Conservation (phyloP, 2,113 vertebrate genomes). For the Theristicus caerulescens region DNA sequence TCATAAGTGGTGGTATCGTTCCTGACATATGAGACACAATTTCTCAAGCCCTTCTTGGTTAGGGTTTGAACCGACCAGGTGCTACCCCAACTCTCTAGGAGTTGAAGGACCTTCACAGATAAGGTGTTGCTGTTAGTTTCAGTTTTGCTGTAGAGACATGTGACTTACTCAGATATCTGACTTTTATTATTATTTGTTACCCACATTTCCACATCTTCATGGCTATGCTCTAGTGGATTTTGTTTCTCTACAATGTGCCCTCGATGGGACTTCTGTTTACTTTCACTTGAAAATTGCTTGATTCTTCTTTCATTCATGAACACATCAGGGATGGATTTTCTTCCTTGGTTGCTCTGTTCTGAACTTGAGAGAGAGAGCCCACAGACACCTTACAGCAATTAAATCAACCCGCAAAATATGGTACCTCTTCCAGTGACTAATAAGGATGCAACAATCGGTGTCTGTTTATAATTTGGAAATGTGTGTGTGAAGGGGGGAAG, state of each 20-base stretch:
- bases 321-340: slow-evolving; percentile 4
- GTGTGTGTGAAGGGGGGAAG: background rate
- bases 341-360: slow-evolving; percentile 8
- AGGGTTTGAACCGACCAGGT: slow-evolving; percentile 29
- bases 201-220: background rate
- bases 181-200: background rate
- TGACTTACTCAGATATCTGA: background rate
- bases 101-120: slow-evolving; percentile 52
- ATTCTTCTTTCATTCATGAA: background rate
- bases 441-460: background rate
- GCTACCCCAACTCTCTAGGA: slow-evolving; percentile 49
- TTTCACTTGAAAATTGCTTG: slow-evolving; percentile 7
- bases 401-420: background rate
- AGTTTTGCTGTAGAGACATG: slow-evolving; percentile 23
- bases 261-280: background rate
- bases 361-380: background rate
- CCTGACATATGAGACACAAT: background rate
- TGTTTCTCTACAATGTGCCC: background rate
- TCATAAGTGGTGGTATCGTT: background rate
- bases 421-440: background rate
- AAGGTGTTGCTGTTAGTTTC: slow-evolving; percentile 45
- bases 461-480: background rate
- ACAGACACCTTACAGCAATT: background rate
- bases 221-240: background rate
- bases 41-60: slow-evolving; percentile 9